Conservation (phyloP, 2,113 vertebrate species). For the Anguilla japonica region DNA sequence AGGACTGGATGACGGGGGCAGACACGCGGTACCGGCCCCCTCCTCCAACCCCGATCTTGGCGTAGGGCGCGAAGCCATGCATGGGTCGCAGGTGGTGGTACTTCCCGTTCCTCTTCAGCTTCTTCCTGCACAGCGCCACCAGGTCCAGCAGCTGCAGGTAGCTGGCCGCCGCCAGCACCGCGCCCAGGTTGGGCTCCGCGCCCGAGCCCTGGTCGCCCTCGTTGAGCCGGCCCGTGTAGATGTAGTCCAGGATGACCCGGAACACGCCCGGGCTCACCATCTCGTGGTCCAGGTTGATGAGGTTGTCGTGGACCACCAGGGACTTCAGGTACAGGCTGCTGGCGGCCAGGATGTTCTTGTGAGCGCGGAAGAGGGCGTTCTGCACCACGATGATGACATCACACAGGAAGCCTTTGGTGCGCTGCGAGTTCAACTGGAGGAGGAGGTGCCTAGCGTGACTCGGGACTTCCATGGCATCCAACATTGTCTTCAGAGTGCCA, state of each 20-base stretch:
- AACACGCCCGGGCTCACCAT: conserved; percentile 99
- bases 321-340: conserved; percentile 99
- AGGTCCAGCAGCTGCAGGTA: conserved; percentile 97
- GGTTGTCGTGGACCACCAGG: conserved; percentile 98
- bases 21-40: conserved; percentile 77
- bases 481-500: conserved; percentile 90
- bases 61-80: conserved; percentile 79
- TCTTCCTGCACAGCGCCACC: conserved; percentile 95
- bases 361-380: conserved; percentile 97
- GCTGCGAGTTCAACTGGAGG: conserved; percentile 96
- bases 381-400: conserved; percentile 99
- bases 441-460: conserved; percentile 98
- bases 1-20: conserved; percentile 92
- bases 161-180: conserved; percentile 90
- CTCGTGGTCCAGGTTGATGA: conserved; percentile 98
- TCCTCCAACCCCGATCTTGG: conserved; percentile 70
- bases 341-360: conserved; percentile 99
- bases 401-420: conserved; percentile 98
- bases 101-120: conserved; percentile 88
- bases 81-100: conserved; percentile 84
- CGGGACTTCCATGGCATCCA: conserved; percentile 96
- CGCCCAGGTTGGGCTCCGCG: conserved; percentile 81
- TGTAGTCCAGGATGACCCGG: conserved; percentile 96
- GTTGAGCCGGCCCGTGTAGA: conserved; percentile 91
- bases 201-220: conserved; percentile 80